A percentile compares a stretch with the other conserved stretches of the same genome.
Evolutionary conservation across 2,888 invertebrate genomes (phyloP).

Genomic region (Psococerastis gibbosa): DNA sequence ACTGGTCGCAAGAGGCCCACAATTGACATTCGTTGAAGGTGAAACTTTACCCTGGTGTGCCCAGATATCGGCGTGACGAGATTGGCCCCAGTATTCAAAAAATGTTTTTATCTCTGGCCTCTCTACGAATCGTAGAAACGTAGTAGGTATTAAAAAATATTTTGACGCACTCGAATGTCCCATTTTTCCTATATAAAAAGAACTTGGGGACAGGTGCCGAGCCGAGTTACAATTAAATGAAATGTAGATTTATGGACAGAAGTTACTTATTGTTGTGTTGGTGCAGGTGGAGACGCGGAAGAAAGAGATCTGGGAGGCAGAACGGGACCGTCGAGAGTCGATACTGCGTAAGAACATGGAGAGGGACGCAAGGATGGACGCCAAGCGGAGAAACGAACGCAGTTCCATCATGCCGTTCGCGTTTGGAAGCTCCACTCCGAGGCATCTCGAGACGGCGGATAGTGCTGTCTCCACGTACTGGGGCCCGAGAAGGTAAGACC

Average conservation of each 20-base stretch:
- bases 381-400: conserved; percentile 57
- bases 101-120: too few relatives aligned
- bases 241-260: not conserved
- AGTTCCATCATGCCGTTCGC: conserved; percentile 62
- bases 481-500: conserved; percentile 53
- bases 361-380: conserved; percentile 61
- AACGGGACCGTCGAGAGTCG: conserved; percentile 68
- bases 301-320: conserved; percentile 73
- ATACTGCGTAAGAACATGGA: conserved; percentile 65
- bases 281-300: conserved; percentile 71
- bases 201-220: conserved; percentile 28
- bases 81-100: not conserved
- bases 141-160: not conserved
- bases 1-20: too few relatives aligned
- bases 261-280: conserved; percentile 11
- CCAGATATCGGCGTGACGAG: too few relatives aligned
- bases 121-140: too few relatives aligned
- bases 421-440: conserved; percentile 80
- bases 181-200: too few relatives aligned
- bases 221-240: conserved; percentile 6
- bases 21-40: too few relatives aligned
- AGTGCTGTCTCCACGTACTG: conserved; percentile 55
- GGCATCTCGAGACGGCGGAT: conserved; percentile 67
- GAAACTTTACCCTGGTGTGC: too few relatives aligned
- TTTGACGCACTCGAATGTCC: too few relatives aligned